Percentiles rank a stretch among this genome's conserved stretches.
These are phyloP conservation scores for Lontra canadensis DNA, from an alignment of 2,113 vertebrate genomes.

Conservation along the genomic window DNA sequence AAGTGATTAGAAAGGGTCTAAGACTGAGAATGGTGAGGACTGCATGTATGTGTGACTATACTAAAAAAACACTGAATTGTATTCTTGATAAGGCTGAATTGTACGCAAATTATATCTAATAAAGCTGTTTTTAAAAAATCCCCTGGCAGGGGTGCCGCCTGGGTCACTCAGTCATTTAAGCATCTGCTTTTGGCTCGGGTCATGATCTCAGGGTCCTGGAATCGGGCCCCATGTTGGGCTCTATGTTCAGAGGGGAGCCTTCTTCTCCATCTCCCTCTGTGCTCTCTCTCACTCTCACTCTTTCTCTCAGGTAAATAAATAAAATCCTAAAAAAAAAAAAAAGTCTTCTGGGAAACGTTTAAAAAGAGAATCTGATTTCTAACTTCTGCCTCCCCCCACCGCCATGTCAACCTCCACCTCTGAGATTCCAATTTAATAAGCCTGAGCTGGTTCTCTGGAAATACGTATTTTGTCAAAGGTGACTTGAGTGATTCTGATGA, in stretches of 20 bases:
- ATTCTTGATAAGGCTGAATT: background rate
- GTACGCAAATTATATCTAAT: background rate
- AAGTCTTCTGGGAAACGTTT: background rate
- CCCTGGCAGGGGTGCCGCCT: accelerated
- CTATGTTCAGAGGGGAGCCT: background rate
- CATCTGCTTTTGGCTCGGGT: background rate
- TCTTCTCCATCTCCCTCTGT: background rate
- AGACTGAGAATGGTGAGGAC: background rate
- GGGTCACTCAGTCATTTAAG: background rate
- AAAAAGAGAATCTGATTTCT: background rate
- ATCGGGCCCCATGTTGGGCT: background rate
- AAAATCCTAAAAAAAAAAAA: background rate
- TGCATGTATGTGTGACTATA: background rate
- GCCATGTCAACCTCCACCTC: background rate
- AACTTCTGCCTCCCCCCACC: background rate
- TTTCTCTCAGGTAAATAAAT: background rate
- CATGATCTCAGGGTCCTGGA: background rate
- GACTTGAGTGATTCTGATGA: background rate
- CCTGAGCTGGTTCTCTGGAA: background rate
- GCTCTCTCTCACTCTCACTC: background rate
- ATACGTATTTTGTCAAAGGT: background rate
- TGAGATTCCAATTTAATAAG: background rate
- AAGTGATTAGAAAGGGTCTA: background rate
- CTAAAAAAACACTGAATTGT: background rate
- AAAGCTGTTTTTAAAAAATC: background rate